A percentile compares a stretch with the other conserved stretches of the same genome.
phyloP scores from a whole-genome alignment of 2,113 vertebrate genomes.

The Dasyornis broadbenti region DNA sequence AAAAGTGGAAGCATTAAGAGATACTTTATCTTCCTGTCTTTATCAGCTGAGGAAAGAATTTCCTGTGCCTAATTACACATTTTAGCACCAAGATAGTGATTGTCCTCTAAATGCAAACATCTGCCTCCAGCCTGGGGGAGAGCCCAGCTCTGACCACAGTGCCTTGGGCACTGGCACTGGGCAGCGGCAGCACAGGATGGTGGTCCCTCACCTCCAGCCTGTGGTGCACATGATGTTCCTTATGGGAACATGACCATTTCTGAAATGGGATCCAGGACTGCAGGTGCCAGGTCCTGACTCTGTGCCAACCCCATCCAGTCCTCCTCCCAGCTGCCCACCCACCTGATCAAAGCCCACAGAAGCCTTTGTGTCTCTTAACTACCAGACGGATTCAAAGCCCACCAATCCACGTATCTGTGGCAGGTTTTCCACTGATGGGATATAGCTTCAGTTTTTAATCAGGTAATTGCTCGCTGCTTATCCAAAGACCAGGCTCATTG shows the following conservation, averaged over 20 bases:
- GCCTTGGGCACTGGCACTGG: not conserved
- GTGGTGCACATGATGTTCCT: not conserved
- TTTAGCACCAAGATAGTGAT: not conserved
- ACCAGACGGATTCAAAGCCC: not conserved
- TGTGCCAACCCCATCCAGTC: not conserved
- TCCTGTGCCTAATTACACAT: slow-evolving; percentile 15
- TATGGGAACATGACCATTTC: not conserved
- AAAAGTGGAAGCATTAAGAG: not conserved
- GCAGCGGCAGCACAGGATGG: fast-evolving
- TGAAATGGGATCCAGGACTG: not conserved
- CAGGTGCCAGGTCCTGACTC: not conserved
- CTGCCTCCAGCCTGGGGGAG: not conserved
- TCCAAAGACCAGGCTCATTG: not conserved
- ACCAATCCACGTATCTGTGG: not conserved
- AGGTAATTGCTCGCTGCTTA: not conserved
- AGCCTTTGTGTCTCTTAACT: not conserved
- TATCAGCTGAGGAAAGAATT: slow-evolving; percentile 27
- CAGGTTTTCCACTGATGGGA: not conserved
- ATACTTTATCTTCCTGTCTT: slow-evolving; percentile 11
- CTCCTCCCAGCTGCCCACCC: not conserved
- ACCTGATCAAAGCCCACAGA: not conserved
- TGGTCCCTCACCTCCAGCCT: not conserved
- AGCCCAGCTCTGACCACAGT: not conserved
- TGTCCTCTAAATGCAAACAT: not conserved
- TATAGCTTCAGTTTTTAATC: not conserved